A percentile compares a stretch with the other conserved stretches of the same genome.
phyloP scores from a whole-genome alignment of 2,797 vertebrate species.

The Ptychobarbus kaznakovi region DNA sequence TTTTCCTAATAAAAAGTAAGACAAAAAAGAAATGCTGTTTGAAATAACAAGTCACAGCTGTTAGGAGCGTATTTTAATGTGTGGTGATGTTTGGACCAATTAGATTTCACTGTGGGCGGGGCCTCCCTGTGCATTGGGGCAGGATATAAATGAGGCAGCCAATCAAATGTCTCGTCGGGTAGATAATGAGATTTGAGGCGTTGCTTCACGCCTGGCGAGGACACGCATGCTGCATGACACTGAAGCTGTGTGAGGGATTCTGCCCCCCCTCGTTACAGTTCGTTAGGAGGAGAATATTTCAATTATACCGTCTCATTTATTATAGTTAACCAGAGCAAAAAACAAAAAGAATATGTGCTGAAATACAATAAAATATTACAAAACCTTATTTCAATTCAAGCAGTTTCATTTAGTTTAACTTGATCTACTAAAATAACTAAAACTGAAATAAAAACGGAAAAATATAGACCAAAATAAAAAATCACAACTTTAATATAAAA shows the following conservation, averaged over 20 bases:
- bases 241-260: background rate
- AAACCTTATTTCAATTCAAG: too few relatives aligned
- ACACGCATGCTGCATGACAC: background rate
- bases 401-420: background rate
- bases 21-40: too few relatives aligned
- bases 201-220: slow-evolving; percentile 2
- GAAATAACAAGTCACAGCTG: too few relatives aligned
- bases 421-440: background rate
- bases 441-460: too few relatives aligned
- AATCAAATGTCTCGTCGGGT: background rate
- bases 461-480: too few relatives aligned
- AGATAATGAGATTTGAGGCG: background rate
- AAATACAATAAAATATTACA: too few relatives aligned
- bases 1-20: too few relatives aligned
- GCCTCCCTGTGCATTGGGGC: background rate
- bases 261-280: slow-evolving; percentile 11
- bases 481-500: too few relatives aligned
- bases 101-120: background rate
- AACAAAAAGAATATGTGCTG: too few relatives aligned
- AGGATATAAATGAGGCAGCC: background rate
- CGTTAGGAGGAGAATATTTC: background rate
- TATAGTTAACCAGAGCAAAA: background rate
- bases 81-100: background rate
- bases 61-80: background rate
- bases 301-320: background rate